Conservation (phyloP, 2,113 vertebrate species). For the Cynoglossus semilaevis region DNA sequence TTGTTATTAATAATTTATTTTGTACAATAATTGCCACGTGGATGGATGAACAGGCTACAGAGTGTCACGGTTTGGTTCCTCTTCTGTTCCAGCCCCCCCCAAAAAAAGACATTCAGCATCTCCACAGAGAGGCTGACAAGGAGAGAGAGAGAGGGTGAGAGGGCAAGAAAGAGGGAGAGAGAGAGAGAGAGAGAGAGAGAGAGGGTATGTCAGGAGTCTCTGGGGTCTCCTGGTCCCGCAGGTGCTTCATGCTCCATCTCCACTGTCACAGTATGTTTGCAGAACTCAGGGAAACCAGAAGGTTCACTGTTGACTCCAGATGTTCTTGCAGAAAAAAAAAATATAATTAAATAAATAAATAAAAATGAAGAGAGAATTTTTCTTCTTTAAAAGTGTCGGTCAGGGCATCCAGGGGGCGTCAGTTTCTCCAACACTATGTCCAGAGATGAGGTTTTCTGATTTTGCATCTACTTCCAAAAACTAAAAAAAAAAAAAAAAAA, state of each 20-base stretch:
- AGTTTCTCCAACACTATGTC: too few relatives aligned
- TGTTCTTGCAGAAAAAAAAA: not conserved
- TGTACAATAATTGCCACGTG: conserved; percentile 77
- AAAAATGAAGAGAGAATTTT: not conserved
- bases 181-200: too few relatives aligned
- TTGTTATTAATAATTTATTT: conserved; percentile 51
- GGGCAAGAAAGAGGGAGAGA: not conserved
- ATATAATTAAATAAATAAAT: too few relatives aligned
- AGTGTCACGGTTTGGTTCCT: not conserved
- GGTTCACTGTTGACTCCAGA: conserved; percentile 45
- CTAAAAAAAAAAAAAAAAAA: too few relatives aligned
- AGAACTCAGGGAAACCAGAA: conserved; percentile 1
- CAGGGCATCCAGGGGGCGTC: too few relatives aligned
- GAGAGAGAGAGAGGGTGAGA: too few relatives aligned
- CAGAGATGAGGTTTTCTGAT: too few relatives aligned
- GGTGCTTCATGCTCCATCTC: conserved; percentile 31
- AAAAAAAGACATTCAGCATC: not conserved
- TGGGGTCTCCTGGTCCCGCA: conserved; percentile 36
- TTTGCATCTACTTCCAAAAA: too few relatives aligned
- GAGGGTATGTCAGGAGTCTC: too few relatives aligned
- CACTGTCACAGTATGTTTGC: conserved; percentile 39
- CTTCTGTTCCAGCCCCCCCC: not conserved
- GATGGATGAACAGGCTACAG: conserved; percentile 50
- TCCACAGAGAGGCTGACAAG: not conserved
- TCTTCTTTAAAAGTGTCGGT: too few relatives aligned